These are phyloP conservation scores for Zosterops borbonicus DNA, from an alignment of 2,113 vertebrate species.

Conservation along the genomic window DNA sequence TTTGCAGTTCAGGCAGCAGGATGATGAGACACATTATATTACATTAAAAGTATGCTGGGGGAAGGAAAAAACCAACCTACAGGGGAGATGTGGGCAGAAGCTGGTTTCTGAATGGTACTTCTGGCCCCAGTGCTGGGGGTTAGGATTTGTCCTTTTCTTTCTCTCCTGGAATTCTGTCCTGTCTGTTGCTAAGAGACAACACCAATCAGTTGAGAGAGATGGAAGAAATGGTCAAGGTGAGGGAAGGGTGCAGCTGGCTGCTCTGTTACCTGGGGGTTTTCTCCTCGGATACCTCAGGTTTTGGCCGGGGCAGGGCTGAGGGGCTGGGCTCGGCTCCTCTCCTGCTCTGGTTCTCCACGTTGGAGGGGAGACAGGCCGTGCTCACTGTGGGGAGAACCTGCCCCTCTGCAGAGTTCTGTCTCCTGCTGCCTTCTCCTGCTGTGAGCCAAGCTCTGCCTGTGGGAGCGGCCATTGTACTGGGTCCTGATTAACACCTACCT, in stretches of 20 bases:
- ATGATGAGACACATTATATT: background rate
- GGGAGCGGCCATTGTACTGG: too few relatives aligned
- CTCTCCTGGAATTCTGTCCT: background rate
- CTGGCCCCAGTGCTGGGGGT: background rate
- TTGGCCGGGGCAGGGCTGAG: fast-evolving
- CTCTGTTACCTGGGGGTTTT: background rate
- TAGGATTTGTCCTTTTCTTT: background rate
- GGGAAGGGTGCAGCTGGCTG: background rate
- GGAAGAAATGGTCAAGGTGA: background rate
- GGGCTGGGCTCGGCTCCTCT: background rate
- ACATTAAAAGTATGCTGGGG: background rate
- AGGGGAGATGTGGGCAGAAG: background rate
- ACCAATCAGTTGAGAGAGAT: background rate
- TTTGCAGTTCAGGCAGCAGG: background rate
- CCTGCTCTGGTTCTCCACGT: fast-evolving
- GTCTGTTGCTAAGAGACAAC: background rate
- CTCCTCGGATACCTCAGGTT: background rate
- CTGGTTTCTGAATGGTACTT: background rate
- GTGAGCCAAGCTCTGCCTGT: background rate
- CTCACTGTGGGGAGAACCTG: fast-evolving
- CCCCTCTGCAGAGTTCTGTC: fast-evolving
- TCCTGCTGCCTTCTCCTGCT: background rate
- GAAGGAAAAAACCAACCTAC: background rate
- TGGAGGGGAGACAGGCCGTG: background rate
- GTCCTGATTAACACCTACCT: too few relatives aligned